These are phyloP conservation scores for Acleris cristana DNA, from an alignment of 2,888 invertebrate genomes.

Conservation along the genomic window DNA sequence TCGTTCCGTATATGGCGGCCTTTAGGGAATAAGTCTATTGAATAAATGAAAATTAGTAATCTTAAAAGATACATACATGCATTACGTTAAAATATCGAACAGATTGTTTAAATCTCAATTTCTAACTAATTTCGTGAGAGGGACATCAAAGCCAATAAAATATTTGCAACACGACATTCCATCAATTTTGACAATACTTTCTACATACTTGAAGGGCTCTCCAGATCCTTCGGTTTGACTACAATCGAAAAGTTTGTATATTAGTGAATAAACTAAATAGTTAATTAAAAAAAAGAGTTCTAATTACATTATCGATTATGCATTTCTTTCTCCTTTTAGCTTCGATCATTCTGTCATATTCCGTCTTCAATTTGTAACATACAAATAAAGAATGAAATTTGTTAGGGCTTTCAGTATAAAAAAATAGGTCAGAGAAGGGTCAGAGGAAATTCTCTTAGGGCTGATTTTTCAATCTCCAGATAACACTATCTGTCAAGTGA, in stretches of 20 bases:
- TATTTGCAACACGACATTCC: constrained; percentile 19
- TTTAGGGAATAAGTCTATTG: no score
- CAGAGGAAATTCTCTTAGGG: no score
- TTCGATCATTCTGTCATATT: constrained; percentile 2
- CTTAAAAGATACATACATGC: not conserved
- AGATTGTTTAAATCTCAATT: not conserved
- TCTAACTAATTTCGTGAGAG: constrained; percentile 13
- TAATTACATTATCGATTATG: constrained; percentile 15
- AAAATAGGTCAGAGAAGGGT: no score
- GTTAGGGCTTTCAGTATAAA: not conserved
- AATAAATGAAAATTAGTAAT: no score
- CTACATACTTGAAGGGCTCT: constrained; percentile 90
- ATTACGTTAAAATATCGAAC: not conserved
- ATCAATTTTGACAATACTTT: constrained; percentile 36
- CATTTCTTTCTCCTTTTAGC: not conserved
- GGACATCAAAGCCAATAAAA: constrained; percentile 20
- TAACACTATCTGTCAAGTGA: no score
- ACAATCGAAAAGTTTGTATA: constrained; percentile 58
- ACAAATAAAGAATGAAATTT: constrained; percentile 4
- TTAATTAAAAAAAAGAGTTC: not conserved
- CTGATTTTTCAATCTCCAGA: no score
- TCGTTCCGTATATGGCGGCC: no score
- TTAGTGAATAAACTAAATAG: constrained; percentile 44
- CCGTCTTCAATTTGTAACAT: constrained; percentile 14
- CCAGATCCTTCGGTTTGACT: constrained; percentile 91